phyloP scores from a whole-genome alignment of 2,797 vertebrate species.

The Hafferia zeledoni region DNA sequence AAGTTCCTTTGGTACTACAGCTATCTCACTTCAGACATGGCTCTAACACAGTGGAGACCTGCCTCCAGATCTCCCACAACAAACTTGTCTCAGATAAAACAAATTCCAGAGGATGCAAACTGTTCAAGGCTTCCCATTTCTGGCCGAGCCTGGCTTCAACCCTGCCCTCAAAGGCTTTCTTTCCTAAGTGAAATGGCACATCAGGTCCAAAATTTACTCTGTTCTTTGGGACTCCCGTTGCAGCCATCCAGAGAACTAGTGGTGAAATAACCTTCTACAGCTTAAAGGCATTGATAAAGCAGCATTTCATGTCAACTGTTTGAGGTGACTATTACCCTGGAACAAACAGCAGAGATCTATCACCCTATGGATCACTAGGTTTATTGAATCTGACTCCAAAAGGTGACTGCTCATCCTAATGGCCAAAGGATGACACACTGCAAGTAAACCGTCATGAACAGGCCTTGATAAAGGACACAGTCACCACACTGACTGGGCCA shows the following conservation, averaged over 20 bases:
- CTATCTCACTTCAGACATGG: background rate
- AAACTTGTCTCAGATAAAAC: background rate
- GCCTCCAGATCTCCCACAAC: slow-evolving; percentile 5
- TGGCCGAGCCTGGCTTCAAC: background rate
- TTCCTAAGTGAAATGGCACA: background rate
- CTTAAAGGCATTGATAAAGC: background rate
- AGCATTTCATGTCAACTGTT: background rate
- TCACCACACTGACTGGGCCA: background rate
- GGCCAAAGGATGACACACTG: background rate
- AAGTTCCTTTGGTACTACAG: background rate
- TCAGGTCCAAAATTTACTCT: background rate
- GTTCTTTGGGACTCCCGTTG: background rate
- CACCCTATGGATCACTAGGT: background rate
- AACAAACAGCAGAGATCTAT: background rate
- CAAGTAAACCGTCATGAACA: background rate
- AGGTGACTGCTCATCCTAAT: background rate
- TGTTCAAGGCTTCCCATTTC: slow-evolving; percentile 3
- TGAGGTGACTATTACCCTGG: background rate
- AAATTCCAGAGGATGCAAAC: slow-evolving; percentile 7
- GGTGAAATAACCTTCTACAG: background rate
- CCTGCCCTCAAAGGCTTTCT: background rate
- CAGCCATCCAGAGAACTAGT: background rate
- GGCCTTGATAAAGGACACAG: background rate
- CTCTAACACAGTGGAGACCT: background rate
- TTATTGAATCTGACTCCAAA: background rate